Percentiles rank a stretch among this genome's conserved stretches.
These are phyloP conservation scores for Harpalus rubripes DNA, from an alignment of 2,888 invertebrate species.

Conservation along the genomic window DNA sequence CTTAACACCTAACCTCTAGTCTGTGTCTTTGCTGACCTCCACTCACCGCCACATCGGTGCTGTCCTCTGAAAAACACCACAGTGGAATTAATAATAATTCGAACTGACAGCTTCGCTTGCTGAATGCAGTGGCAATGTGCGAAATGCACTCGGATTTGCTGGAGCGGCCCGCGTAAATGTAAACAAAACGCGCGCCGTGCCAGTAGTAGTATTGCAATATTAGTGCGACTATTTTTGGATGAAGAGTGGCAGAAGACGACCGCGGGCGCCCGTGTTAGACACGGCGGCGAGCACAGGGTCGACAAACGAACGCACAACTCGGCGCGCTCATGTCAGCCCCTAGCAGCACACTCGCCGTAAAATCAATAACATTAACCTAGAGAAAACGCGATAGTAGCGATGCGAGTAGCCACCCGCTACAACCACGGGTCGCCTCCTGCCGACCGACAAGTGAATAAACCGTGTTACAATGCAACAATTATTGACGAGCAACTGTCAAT, in stretches of 20 bases:
- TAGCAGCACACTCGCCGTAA: slow-evolving; percentile 72
- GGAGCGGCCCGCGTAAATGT: slow-evolving; percentile 6
- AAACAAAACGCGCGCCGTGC: slow-evolving; percentile 29
- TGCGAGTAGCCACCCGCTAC: slow-evolving; percentile 67
- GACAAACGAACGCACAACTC: slow-evolving; percentile 71
- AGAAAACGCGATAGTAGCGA: slow-evolving; percentile 73
- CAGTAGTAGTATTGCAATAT: slow-evolving; percentile 61
- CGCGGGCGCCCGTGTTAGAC: slow-evolving; percentile 67
- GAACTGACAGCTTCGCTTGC: slow-evolving; percentile 1
- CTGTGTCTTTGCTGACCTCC: slow-evolving; percentile 44
- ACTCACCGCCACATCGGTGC: slow-evolving; percentile 63
- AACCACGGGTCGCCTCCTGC: slow-evolving; percentile 56
- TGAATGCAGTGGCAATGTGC: slow-evolving; percentile 4
- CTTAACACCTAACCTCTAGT: slow-evolving; percentile 55
- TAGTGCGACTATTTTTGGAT: slow-evolving; percentile 71
- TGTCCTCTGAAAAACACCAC: slow-evolving; percentile 52
- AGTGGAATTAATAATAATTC: slow-evolving; percentile 20
- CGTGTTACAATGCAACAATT: slow-evolving; percentile 52
- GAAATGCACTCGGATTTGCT: neutral
- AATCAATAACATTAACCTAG: slow-evolving; percentile 76
- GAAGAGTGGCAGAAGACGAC: slow-evolving; percentile 52
- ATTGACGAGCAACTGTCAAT: slow-evolving; percentile 54
- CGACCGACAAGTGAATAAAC: slow-evolving; percentile 37
- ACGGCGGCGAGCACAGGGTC: slow-evolving; percentile 69
- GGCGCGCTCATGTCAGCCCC: slow-evolving; percentile 72